These are phyloP conservation scores for Orthosia incerta DNA, from an alignment of 2,888 invertebrate species.

Conservation along the genomic window DNA sequence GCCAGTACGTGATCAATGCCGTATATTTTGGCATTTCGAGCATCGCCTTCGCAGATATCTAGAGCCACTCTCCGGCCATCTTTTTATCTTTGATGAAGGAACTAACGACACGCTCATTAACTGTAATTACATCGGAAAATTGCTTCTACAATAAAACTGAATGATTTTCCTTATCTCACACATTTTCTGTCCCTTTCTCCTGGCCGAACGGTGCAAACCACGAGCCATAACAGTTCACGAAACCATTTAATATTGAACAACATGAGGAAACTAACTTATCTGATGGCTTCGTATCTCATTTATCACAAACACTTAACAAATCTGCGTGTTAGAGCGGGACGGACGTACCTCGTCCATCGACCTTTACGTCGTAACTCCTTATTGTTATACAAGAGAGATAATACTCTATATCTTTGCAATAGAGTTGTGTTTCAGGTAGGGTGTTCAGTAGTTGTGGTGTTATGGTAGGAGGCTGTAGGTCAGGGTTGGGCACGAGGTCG, in stretches of 20 bases:
- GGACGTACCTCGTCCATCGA: constrained; percentile 10
- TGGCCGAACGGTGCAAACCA: not conserved
- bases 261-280: constrained; percentile 51
- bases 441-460: not conserved
- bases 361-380: constrained; percentile 26
- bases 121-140: constrained; percentile 41
- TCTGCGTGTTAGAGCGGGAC: constrained; percentile 52
- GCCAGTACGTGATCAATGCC: too few relatives aligned
- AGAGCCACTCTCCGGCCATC: not conserved
- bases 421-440: constrained; percentile 39
- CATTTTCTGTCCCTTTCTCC: constrained; percentile 14
- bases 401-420: constrained; percentile 11
- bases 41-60: too few relatives aligned
- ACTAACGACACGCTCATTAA: constrained; percentile 23
- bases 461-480: constrained; percentile 43
- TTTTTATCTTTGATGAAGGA: constrained; percentile 40
- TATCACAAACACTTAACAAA: constrained; percentile 56
- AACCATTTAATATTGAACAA: constrained; percentile 46
- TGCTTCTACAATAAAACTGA: constrained; percentile 17
- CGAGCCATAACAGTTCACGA: constrained; percentile 20
- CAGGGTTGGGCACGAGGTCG: constrained; percentile 60
- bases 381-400: constrained; percentile 11
- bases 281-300: constrained; percentile 57
- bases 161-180: constrained; percentile 34
- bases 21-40: too few relatives aligned